Percentiles rank a stretch among this genome's conserved stretches.
Conservation (phyloP, 2,113 vertebrate genomes). For the Stigmatopora nigra region DNA sequence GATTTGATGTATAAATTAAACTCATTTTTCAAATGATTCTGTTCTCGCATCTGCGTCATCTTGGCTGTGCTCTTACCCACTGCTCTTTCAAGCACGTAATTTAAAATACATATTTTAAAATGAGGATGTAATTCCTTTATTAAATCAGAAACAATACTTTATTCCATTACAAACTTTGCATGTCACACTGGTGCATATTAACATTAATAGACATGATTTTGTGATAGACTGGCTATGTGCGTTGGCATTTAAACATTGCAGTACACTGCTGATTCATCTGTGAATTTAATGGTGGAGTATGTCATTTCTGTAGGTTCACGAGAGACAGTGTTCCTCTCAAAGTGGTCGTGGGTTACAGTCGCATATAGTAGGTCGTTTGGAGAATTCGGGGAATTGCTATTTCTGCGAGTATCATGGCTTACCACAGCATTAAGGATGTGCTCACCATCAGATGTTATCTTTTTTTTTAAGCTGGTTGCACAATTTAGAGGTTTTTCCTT, state of each 20-base stretch:
- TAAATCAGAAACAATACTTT: neutral
- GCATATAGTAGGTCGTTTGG: constrained; percentile 31
- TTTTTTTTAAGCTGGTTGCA: neutral
- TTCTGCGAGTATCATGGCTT: neutral
- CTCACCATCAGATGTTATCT: neutral
- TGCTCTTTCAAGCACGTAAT: neutral
- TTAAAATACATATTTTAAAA: constrained; percentile 1
- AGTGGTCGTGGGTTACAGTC: constrained; percentile 24
- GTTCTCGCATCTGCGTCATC: neutral
- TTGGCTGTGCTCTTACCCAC: neutral
- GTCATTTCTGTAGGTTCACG: neutral
- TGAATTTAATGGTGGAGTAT: constrained; percentile 16
- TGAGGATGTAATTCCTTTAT: neutral
- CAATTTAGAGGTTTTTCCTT: neutral
- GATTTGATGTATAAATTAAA: neutral
- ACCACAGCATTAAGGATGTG: neutral
- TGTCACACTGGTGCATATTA: too few species aligned
- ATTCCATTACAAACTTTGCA: neutral
- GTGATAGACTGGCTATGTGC: neutral
- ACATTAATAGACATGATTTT: too few species aligned
- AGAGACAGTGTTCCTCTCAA: neutral
- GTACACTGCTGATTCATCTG: constrained; percentile 5
- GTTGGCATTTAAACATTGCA: neutral
- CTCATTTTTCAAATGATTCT: neutral
- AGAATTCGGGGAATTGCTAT: neutral